Percentiles rank a stretch among this genome's conserved stretches.
Conservation (phyloP, 2,113 vertebrate species). For the Gila orcuttii region DNA sequence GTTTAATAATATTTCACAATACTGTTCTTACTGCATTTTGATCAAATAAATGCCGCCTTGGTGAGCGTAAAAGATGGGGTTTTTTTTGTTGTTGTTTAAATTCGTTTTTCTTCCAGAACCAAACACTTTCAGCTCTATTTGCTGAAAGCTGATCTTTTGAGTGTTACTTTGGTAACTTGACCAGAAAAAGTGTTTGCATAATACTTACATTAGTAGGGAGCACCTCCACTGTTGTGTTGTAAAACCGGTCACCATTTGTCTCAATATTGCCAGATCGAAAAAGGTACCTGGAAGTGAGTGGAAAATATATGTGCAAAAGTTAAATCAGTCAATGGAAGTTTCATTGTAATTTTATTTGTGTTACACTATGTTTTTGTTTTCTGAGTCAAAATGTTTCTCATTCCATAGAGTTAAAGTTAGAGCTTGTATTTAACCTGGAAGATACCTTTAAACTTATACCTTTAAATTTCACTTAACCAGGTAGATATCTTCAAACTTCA, state of each 20-base stretch:
- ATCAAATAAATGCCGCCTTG: too few relatives aligned
- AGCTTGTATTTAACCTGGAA: too few relatives aligned
- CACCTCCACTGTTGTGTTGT: conserved; percentile 84
- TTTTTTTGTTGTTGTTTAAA: too few relatives aligned
- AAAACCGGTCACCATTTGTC: conserved; percentile 77
- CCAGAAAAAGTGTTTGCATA: background rate
- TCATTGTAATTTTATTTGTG: background rate
- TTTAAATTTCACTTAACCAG: too few relatives aligned
- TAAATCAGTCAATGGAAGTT: background rate
- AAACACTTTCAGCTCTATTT: background rate
- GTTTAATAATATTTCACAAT: background rate
- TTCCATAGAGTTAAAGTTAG: background rate
- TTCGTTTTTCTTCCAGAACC: too few relatives aligned
- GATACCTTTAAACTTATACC: too few relatives aligned
- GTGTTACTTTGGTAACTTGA: background rate
- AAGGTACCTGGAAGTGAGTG: conserved; percentile 72
- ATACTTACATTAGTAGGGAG: conserved; percentile 79
- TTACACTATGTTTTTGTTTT: background rate
- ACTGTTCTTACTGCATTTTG: too few relatives aligned
- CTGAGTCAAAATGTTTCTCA: background rate
- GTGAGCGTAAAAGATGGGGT: too few relatives aligned
- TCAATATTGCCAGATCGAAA: conserved; percentile 83
- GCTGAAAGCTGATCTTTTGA: background rate
- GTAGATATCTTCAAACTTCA: too few relatives aligned
- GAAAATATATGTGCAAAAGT: background rate